A percentile compares a stretch with the other conserved stretches of the same genome.
Evolutionary conservation across 2,888 invertebrate genomes (phyloP).

Genomic region (Synanthedon myopaeformis): DNA sequence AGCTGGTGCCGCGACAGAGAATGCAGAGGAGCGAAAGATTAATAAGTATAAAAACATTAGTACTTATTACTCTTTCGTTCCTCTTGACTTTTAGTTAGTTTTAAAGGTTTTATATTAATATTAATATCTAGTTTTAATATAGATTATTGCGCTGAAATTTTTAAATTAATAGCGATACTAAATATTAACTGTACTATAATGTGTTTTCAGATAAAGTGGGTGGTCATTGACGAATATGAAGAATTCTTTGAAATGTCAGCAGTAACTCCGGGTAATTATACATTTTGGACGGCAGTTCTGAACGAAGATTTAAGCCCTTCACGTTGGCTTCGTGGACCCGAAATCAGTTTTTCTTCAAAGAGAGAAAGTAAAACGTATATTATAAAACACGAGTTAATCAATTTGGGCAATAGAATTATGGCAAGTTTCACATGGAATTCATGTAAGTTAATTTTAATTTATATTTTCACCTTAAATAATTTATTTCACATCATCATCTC

Average conservation of each 20-base stretch:
- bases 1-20: no score
- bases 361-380: neutral
- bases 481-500: no score
- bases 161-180: no score
- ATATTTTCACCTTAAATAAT: no score
- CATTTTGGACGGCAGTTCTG: constrained; percentile 21
- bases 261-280: constrained; percentile 9
- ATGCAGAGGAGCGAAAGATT: no score
- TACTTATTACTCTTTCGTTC: no score
- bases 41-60: no score
- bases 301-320: constrained; percentile 17
- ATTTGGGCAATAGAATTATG: neutral
- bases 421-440: neutral
- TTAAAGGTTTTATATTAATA: no score
- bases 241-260: neutral
- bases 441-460: neutral
- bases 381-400: neutral
- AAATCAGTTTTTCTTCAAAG: constrained; percentile 5
- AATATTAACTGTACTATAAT: no score
- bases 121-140: no score
- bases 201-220: neutral
- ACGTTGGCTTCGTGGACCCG: constrained; percentile 19
- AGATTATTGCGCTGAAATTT: no score
- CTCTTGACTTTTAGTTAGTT: no score
- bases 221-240: neutral